Percentiles rank a stretch among this genome's conserved stretches.
phyloP scores from a whole-genome alignment of 1,140 invertebrate genomes.

The Drosophila obscura region DNA sequence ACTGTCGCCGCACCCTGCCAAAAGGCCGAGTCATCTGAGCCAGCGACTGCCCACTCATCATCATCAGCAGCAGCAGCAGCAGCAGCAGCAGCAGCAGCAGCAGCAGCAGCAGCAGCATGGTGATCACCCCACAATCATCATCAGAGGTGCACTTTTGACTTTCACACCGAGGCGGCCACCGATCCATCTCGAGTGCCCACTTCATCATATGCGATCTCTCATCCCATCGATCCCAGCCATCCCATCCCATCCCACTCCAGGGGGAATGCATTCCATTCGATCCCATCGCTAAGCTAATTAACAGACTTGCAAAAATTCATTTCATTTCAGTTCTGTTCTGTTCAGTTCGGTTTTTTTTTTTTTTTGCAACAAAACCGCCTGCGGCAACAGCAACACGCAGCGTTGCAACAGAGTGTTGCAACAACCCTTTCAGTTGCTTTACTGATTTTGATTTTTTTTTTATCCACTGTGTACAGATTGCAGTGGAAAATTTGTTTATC shows the following conservation, averaged over 20 bases:
- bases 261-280: conserved; percentile 4
- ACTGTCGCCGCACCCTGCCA: conserved; percentile 34
- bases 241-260: conserved; percentile 1
- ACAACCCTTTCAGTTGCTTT: conserved; percentile 56
- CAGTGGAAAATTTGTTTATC: conserved; percentile 79
- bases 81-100: not conserved
- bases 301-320: conserved; percentile 61
- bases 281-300: conserved; percentile 69
- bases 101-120: conserved; percentile 3
- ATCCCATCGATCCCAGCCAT: conserved; percentile 7
- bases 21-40: conserved; percentile 51
- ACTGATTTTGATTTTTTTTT: conserved; percentile 10
- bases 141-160: conserved; percentile 37
- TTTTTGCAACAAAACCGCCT: conserved; percentile 23
- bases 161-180: conserved; percentile 31
- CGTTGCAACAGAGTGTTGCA: conserved; percentile 52
- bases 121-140: not conserved
- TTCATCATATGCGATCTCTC: conserved; percentile 30
- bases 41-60: conserved; percentile 68
- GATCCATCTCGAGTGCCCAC: conserved; percentile 38
- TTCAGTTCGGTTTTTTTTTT: not conserved
- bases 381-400: conserved; percentile 32
- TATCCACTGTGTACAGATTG: conserved; percentile 28
- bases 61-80: conserved; percentile 2
- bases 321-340: conserved; percentile 9